Conservation (phyloP, 2,797 vertebrate species). For the Leucoraja ocellata region DNA sequence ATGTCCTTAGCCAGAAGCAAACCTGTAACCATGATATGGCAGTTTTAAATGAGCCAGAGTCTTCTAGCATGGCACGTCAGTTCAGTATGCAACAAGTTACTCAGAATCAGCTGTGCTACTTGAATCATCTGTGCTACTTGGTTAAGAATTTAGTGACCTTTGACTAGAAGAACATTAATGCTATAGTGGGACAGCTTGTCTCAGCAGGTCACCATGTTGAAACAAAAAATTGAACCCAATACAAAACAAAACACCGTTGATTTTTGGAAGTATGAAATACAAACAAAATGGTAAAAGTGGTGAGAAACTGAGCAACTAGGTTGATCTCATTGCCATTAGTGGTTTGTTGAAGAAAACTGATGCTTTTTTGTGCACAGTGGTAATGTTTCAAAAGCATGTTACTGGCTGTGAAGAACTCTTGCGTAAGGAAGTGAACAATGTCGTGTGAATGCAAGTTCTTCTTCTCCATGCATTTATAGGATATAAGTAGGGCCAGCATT, state of each 20-base stretch:
- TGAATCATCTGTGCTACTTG: not conserved
- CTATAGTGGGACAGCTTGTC: not conserved
- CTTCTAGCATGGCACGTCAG: not conserved
- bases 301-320: not conserved
- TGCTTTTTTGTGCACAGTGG: not conserved
- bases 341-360: not conserved
- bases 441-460: not conserved
- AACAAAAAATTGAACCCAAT: not conserved
- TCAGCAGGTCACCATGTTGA: not conserved
- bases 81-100: not conserved
- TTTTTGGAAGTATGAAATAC: too few relatives aligned
- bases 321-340: not conserved
- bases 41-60: too few relatives aligned
- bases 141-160: not conserved
- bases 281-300: too few relatives aligned
- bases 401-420: not conserved
- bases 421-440: not conserved
- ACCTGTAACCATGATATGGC: too few relatives aligned
- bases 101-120: not conserved
- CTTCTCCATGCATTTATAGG: not conserved
- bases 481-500: too few relatives aligned
- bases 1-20: not conserved
- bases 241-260: not conserved
- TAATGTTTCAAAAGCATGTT: not conserved
- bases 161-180: not conserved